phyloP scores from a whole-genome alignment of 2,113 vertebrate genomes.

The Prinia subflava region DNA sequence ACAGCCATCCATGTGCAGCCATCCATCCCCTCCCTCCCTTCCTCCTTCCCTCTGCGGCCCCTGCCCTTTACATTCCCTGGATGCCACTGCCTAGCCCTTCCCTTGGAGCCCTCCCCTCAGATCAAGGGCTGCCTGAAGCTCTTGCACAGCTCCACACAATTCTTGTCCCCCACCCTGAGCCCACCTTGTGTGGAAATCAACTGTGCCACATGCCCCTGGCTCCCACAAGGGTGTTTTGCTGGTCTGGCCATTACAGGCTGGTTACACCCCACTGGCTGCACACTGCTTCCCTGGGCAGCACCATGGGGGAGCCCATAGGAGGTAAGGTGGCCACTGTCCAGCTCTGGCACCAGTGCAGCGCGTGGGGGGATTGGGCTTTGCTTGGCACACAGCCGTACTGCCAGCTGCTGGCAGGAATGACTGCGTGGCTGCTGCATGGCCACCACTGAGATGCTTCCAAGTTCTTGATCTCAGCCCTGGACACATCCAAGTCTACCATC shows the following conservation, averaged over 20 bases:
- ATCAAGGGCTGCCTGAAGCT: neutral
- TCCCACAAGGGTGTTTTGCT: neutral
- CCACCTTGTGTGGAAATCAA: neutral
- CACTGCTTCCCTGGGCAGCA: neutral
- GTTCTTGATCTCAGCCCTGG: neutral
- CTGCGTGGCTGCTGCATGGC: rapidly evolving
- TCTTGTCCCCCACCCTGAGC: neutral
- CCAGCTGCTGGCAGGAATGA: neutral
- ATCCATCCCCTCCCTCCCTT: neutral
- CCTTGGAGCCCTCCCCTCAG: neutral
- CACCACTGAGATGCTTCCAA: neutral
- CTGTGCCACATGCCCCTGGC: rapidly evolving
- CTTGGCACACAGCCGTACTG: neutral
- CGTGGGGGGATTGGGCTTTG: neutral
- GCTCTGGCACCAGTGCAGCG: neutral
- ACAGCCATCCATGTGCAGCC: neutral
- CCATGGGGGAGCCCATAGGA: rapidly evolving
- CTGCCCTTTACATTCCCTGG: conserved; percentile 18
- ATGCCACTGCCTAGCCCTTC: neutral
- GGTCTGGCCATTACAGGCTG: neutral
- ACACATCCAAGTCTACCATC: neutral
- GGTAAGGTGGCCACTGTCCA: neutral
- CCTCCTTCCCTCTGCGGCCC: neutral
- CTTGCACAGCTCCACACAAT: neutral
- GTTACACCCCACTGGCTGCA: neutral